Base-by-base conservation (phyloP, 2,888 invertebrate species). In the Drosophila peninsularis region DNA sequence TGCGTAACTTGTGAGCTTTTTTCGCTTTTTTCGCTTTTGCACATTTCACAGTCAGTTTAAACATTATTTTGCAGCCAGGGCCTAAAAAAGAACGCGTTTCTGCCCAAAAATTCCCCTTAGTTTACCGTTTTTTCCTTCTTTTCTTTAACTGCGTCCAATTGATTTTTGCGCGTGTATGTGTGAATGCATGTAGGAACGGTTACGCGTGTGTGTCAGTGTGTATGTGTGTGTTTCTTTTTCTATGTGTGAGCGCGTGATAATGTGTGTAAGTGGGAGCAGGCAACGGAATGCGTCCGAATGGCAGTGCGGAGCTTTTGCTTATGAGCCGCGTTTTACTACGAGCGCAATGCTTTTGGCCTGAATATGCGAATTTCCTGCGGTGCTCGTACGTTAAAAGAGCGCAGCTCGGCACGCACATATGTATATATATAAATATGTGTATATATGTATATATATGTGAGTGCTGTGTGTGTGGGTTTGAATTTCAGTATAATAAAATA, bases 401-500 rank as follows among this genome's bases (percentile, higher is more conserved):
- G 56, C 71, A 71, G 53, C 62, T 36, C 69, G 64, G 54, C 69
- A 75, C 60, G 56, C 68, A 71, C 24, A 21, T 56, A 17, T 58
- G 62, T 32, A 17, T 27, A 2, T 27, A 7, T 37, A 13, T 27
- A 10, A n/a, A 6, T 34, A 30, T 17, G 19, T 24, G n/a, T 49
- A 11, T 17, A 14, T 63, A 30, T 54, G 24, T 45, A 11, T 6
- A 27, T 6, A 27, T 27, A 27, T 17, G 27, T 24, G 19, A 45
- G 14, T 21, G 14, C 61, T 19, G 24, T 63, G 37, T 54, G 36
- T 62, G 27, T 42, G 62, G 58, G 78, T 78, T 62, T 81, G 82
- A 84, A 90, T 83, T 85, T 90, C 88, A 80, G 90, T 90, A 91
- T 90, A 91, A 90, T 91, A 90, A 89, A 90, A 90, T 90, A 90